These are phyloP conservation scores for Mohoua ochrocephala DNA, from an alignment of 2,113 vertebrate genomes.

Conservation along the genomic window DNA sequence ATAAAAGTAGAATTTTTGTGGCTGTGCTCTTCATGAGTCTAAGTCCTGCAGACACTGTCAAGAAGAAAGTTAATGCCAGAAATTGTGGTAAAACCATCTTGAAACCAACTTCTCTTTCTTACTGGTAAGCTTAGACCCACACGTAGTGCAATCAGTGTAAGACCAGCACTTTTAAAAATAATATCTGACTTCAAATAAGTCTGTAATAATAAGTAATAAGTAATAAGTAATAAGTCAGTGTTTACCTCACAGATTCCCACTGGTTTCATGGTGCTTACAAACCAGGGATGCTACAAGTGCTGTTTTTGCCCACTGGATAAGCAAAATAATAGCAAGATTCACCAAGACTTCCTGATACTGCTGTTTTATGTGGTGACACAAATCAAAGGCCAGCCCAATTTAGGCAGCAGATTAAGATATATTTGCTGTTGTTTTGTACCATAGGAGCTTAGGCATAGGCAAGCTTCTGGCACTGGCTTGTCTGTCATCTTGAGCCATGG, in stretches of 20 bases:
- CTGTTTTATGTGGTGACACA: neutral
- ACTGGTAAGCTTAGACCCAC: neutral
- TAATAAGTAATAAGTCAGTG: neutral
- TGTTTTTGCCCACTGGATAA: neutral
- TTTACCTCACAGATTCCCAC: neutral
- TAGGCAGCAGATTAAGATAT: neutral
- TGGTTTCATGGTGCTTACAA: neutral
- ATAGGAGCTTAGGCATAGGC: neutral
- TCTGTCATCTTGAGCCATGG: neutral
- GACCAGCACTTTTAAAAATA: neutral
- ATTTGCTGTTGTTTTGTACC: neutral
- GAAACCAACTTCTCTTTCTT: neutral
- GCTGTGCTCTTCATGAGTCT: neutral
- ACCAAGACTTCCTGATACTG: neutral
- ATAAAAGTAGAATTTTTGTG: constrained; percentile 22
- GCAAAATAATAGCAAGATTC: neutral
- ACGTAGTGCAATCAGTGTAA: neutral
- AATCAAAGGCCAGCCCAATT: neutral
- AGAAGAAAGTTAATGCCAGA: neutral
- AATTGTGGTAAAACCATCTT: neutral
- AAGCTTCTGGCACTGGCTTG: neutral
- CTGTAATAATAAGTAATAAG: neutral
- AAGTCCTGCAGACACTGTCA: neutral
- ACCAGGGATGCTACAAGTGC: neutral
- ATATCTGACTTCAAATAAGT: neutral